These are phyloP conservation scores for Harpagifer antarcticus DNA, from an alignment of 2,797 vertebrate species.

Conservation along the genomic window DNA sequence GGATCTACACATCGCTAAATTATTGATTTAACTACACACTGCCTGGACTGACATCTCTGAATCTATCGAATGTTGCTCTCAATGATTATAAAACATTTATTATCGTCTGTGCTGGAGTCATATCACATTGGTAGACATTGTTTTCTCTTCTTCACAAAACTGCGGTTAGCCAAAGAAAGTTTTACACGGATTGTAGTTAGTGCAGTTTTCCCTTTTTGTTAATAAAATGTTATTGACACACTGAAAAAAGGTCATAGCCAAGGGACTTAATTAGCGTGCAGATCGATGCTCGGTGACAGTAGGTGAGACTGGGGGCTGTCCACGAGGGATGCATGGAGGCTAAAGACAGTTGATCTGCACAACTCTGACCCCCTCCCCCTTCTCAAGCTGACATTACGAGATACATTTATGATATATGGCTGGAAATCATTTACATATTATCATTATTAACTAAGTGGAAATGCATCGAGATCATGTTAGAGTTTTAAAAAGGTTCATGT, in stretches of 20 bases:
- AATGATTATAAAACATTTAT: constrained; percentile 55
- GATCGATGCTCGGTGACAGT: constrained; percentile 63
- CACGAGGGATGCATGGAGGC: constrained; percentile 24
- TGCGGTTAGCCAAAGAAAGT: background rate
- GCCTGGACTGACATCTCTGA: constrained; percentile 44
- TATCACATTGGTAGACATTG: constrained; percentile 26
- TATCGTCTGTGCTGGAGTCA: constrained; percentile 31
- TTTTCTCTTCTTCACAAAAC: background rate
- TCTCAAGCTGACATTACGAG: background rate
- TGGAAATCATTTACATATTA: constrained; percentile 4
- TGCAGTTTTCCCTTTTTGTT: constrained; percentile 4
- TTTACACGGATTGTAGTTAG: background rate
- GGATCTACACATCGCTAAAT: constrained; percentile 22
- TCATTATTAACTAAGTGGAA: background rate
- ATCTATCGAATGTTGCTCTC: constrained; percentile 35
- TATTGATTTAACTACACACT: constrained; percentile 65
- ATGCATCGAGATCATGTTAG: background rate
- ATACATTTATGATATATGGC: constrained; percentile 13
- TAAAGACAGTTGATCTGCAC: constrained; percentile 45
- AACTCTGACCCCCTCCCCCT: background rate
- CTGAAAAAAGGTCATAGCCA: constrained; percentile 20
- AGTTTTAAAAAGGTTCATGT: background rate
- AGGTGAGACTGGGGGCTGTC: constrained; percentile 44
- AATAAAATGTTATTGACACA: constrained; percentile 1
- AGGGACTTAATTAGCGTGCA: constrained; percentile 56